Evolutionary conservation across 2,113 vertebrate species (phyloP), one percentile per base, ranked within the genome.

Genomic region (Phylloscopus whistleri): DNA sequence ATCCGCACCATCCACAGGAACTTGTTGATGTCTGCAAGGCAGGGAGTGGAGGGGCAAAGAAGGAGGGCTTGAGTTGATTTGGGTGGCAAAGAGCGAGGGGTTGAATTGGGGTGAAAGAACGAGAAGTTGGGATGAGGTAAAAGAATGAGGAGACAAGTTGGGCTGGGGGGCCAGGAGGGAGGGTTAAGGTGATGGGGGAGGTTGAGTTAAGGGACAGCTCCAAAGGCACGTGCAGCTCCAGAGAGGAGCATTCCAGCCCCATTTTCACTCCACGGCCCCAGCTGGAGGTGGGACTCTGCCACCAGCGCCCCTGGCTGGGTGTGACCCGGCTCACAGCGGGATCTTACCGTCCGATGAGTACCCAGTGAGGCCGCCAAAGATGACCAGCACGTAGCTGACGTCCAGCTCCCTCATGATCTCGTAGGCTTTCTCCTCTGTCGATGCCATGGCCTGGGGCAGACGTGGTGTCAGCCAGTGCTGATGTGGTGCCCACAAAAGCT

Each of bases 1-100:
- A 99, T 99, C 16, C 99, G 98, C 49, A 99, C 99, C 99, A 99
- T 99, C 99, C 99, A 99, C 79, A 99, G 97, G 92, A 99, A 99
- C 96, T 99, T 99, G 90, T 99, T 99, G 94, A 99, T 99, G 95
- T 99, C 99, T 98, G 72, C 7, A 51, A 73, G 22, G 59, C 13
- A 33, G 10, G 10, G 76, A 37, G 44, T 7, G 15, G 46, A 2
- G 8, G 31, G 37, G 5, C 4, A 18, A 28, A 49, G 52, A 51
- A 37, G 0, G 7, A 55, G 21, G 64, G 6, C 6, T 4, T 12
- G 46, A 55, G 23, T 2, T n/a, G 60, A 56, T 26, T 4, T 69
- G 62, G 10, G 48, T 28, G 17, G 3, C 20, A 13, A 41, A 33
- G 33, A 56, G 21, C 1, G 3, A 39, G 7, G 26, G 56, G 37